phyloP scores from a whole-genome alignment of 2,113 vertebrate genomes.

The Oryzias woworae region DNA sequence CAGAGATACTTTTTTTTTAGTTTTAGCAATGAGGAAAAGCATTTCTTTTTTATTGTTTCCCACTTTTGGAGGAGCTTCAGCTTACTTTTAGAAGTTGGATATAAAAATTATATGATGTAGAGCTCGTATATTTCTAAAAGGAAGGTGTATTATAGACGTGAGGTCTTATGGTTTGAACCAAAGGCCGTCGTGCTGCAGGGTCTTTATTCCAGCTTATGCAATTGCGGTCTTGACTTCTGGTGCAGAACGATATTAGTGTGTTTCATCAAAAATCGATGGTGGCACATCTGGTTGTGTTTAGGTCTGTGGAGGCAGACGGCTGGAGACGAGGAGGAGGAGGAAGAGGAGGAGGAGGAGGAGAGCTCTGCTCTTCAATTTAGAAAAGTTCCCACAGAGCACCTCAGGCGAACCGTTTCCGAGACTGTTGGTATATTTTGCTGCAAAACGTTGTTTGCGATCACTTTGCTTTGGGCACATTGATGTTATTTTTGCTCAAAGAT shows the following conservation, averaged over 20 bases:
- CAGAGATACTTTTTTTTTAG: slow-evolving; percentile 2
- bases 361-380: slow-evolving; percentile 71
- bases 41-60: slow-evolving; percentile 1
- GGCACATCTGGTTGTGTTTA: slow-evolving; percentile 77
- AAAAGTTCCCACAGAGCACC: slow-evolving; percentile 66
- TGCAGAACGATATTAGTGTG: slow-evolving; percentile 43
- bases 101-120: slow-evolving; percentile 40
- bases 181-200: slow-evolving; percentile 35
- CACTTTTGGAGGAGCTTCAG: neutral
- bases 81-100: slow-evolving; percentile 12
- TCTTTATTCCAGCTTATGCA: slow-evolving; percentile 24
- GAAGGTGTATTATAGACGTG: slow-evolving; percentile 40
- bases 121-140: slow-evolving; percentile 44
- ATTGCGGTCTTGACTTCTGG: slow-evolving; percentile 43
- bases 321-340: slow-evolving; percentile 65
- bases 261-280: slow-evolving; percentile 61
- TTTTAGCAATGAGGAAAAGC: slow-evolving; percentile 4
- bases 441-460: slow-evolving; percentile 18
- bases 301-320: slow-evolving; percentile 69
- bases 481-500: slow-evolving; percentile 26
- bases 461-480: slow-evolving; percentile 15
- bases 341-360: slow-evolving; percentile 53
- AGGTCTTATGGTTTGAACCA: slow-evolving; percentile 43
- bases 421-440: slow-evolving; percentile 21
- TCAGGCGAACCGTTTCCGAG: slow-evolving; percentile 37